Evolutionary conservation across 2,797 vertebrate genomes (phyloP).

Genomic region (Threskiornis aethiopicus): DNA sequence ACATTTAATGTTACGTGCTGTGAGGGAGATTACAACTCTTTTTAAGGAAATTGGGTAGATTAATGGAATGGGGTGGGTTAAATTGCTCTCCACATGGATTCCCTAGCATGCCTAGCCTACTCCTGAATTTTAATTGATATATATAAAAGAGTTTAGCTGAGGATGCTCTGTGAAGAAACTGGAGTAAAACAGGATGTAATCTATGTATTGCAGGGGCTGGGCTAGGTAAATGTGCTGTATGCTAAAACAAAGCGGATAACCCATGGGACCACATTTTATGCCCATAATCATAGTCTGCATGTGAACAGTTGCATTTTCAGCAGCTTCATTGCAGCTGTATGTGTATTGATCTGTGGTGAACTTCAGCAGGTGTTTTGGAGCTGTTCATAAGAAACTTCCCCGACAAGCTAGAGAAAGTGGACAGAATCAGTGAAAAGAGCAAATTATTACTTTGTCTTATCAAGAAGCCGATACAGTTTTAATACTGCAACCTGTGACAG

Average conservation of each 20-base stretch:
- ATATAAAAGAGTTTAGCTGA: not conserved
- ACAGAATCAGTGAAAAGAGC: not conserved
- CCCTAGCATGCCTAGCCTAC: not conserved
- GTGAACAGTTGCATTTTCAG: not conserved
- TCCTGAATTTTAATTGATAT: not conserved
- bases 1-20: slow-evolving; percentile 44
- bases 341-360: fast-evolving
- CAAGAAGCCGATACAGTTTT: not conserved
- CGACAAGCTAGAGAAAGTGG: not conserved
- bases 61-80: slow-evolving; percentile 51
- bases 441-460: not conserved
- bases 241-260: not conserved
- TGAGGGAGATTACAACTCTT: slow-evolving; percentile 50
- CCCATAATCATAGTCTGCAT: fast-evolving
- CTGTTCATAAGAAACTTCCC: not conserved
- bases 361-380: not conserved
- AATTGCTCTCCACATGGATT: slow-evolving; percentile 31
- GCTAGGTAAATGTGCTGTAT: not conserved
- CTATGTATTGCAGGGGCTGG: not conserved
- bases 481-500: not conserved
- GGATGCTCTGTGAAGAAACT: not conserved
- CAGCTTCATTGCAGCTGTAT: not conserved
- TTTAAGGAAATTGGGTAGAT: slow-evolving; percentile 55
- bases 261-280: not conserved
- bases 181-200: not conserved